A percentile compares a stretch with the other conserved stretches of the same genome.
phyloP scores from a whole-genome alignment of 2,888 invertebrate species.

The Epinotia ramella region DNA sequence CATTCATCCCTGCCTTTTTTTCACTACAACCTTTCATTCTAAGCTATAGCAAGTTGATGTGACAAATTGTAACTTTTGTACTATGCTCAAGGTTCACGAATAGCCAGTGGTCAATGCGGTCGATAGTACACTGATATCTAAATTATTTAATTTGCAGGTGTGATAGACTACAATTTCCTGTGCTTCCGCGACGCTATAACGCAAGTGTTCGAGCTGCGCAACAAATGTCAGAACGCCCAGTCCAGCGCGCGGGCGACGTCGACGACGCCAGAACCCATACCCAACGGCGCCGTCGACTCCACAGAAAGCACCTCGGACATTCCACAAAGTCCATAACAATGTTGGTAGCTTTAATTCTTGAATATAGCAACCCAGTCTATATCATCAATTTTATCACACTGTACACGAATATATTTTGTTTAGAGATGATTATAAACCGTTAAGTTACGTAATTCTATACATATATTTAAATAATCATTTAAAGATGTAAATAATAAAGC shows the following conservation, averaged over 20 bases:
- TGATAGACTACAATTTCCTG: slow-evolving; percentile 99
- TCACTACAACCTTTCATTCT: too few species aligned
- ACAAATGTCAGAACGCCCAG: slow-evolving; percentile 86
- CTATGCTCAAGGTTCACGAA: neutral
- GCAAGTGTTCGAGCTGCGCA: slow-evolving; percentile 95
- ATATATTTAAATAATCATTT: slow-evolving; percentile 35
- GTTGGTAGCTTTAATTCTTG: slow-evolving; percentile 25
- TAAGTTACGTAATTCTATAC: slow-evolving; percentile 40
- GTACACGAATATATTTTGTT: slow-evolving; percentile 40
- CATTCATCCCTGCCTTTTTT: too few species aligned
- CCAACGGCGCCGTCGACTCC: slow-evolving; percentile 73
- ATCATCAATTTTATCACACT: slow-evolving; percentile 38
- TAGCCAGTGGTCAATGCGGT: neutral
- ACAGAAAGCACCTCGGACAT: slow-evolving; percentile 70
- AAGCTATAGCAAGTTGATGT: too few species aligned
- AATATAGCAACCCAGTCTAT: slow-evolving; percentile 30
- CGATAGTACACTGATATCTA: neutral
- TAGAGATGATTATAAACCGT: slow-evolving; percentile 40
- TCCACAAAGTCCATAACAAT: slow-evolving; percentile 65
- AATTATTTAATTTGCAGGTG: slow-evolving; percentile 84
- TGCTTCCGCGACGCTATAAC: slow-evolving; percentile 98
- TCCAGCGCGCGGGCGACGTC: slow-evolving; percentile 58
- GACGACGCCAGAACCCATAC: slow-evolving; percentile 65
- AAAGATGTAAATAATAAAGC: slow-evolving; percentile 45
- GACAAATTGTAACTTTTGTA: too few species aligned